A percentile compares a stretch with the other conserved stretches of the same genome.
Evolutionary conservation across 2,113 vertebrate species (phyloP).

Genomic region (Taxidea taxus): DNA sequence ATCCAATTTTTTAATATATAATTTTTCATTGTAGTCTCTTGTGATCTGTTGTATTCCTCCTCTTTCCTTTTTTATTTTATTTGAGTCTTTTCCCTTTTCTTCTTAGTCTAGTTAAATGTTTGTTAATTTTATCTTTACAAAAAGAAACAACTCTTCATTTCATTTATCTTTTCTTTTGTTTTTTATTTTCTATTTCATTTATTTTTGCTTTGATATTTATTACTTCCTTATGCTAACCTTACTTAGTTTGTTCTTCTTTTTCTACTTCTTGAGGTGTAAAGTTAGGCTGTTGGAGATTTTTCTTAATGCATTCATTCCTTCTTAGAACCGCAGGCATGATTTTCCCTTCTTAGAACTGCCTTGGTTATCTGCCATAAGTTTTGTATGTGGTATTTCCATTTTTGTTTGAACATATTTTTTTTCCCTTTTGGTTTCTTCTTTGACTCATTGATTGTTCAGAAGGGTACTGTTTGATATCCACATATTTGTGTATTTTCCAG

Average conservation of each 20-base stretch:
- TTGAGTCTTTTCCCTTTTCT: background rate
- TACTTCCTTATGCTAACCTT: background rate
- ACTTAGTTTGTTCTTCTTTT: background rate
- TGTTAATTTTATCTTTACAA: background rate
- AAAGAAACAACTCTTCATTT: background rate
- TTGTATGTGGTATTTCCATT: background rate
- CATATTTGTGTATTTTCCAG: background rate
- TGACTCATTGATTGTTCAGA: background rate
- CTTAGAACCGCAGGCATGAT: background rate
- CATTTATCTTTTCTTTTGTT: background rate
- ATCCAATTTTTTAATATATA: background rate
- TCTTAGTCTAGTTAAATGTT: background rate
- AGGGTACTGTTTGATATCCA: background rate
- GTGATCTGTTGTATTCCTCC: background rate
- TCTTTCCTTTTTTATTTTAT: background rate
- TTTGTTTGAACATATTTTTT: background rate
- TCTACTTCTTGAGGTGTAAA: background rate
- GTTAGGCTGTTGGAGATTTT: background rate
- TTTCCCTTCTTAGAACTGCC: background rate
- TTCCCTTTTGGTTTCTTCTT: background rate
- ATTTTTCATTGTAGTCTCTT: background rate
- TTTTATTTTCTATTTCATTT: background rate
- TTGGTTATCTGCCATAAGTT: background rate
- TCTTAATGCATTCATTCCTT: background rate
- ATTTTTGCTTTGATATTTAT: background rate